These are phyloP conservation scores for Centropus bengalensis DNA, from an alignment of 2,113 vertebrate genomes.

Conservation along the genomic window DNA sequence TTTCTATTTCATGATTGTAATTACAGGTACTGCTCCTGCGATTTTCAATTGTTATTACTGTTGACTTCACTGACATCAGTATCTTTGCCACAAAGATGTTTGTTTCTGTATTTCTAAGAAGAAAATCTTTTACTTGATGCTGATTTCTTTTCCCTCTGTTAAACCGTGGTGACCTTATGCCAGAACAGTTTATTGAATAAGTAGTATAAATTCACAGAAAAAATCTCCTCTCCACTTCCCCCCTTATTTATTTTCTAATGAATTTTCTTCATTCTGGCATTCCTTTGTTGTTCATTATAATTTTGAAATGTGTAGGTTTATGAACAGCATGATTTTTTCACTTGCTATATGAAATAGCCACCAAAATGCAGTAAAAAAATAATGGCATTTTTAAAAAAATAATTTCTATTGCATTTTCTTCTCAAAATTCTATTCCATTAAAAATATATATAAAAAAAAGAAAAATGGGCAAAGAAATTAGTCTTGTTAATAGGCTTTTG, in stretches of 20 bases:
- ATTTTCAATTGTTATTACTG: neutral
- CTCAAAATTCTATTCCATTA: neutral
- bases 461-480: neutral
- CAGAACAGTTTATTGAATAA: neutral
- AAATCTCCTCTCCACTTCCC: too few species aligned
- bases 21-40: neutral
- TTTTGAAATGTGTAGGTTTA: neutral
- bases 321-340: neutral
- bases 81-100: neutral
- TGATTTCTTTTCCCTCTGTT: neutral
- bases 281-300: neutral
- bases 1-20: neutral
- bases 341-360: neutral
- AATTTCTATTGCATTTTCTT: neutral
- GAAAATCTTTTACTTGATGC: neutral
- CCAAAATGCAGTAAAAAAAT: neutral
- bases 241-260: neutral
- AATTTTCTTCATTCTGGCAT: neutral
- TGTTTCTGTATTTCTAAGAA: neutral
- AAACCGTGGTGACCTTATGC: neutral
- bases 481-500: neutral
- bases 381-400: neutral
- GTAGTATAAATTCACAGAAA: neutral
- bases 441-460: neutral
- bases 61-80: neutral